Evolutionary conservation across 1,140 invertebrate species (phyloP), one percentile per base, ranked within the genome.

Genomic region (Drosophila auraria): DNA sequence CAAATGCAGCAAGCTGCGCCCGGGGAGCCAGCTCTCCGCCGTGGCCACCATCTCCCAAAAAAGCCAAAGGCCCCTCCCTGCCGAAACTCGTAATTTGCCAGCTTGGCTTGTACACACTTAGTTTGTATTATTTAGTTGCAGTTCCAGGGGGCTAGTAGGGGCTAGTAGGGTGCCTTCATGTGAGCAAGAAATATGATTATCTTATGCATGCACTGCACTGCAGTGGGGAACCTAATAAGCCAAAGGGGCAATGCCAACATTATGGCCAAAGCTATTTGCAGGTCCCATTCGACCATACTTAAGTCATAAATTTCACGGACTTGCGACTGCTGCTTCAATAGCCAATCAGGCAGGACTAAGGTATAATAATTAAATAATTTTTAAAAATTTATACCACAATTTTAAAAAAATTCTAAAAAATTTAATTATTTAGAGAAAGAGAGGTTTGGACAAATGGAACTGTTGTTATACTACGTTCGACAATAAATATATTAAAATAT

Each of bases 81-180:
- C 44, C 49, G 50, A 60, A 80, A 72, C 80, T 90, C 74, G 82
- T 89, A 90, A 90, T 90, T 89, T 89, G 73, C 84, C 84, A 84
- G 82, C 74, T 84, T 78, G 80, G 64, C 83, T 89, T 84, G 86
- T 87, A 87, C 84, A 78, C 75, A 78, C 75, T 84, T 74, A 83
- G 79, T 89, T 84, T 80, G 76, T 87, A 87, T 87, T 89, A 87
- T 87, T 87, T 87, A 87, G 86, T 89, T 87, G 78, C 61, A 81
- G 54, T 33, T 40, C 33, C 27, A 0, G 27, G 61, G 9, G 30
- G 9, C 17, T 40, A 40, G 36, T 0, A n/a, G 61, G 9, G 30
- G 38, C 5, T 23, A n/a, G n/a, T 14, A 9, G 27, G 53, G 73
- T 23, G 27, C 23, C 60, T 42, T 45, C 69, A 69, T 62, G 51